phyloP scores from a whole-genome alignment of 2,888 invertebrate genomes.

The Antheraea yamamai region DNA sequence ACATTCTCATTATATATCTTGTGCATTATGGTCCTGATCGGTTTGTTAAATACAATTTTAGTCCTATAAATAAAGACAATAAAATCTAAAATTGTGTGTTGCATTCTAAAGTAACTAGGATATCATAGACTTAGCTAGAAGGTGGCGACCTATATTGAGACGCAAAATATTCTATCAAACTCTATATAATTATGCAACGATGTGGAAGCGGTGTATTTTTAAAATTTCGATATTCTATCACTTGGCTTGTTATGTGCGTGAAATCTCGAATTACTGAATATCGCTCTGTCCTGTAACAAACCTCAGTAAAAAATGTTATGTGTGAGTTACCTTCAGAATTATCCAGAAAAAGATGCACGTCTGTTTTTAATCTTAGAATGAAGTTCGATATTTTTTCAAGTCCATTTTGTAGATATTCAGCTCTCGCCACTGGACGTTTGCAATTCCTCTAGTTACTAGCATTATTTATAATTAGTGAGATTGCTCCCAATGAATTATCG shows the following conservation, averaged over 20 bases:
- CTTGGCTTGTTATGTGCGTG: background rate
- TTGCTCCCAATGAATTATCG: background rate
- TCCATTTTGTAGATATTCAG: too few relatives aligned
- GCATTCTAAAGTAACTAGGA: background rate
- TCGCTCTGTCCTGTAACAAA: background rate
- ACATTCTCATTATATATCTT: conserved; percentile 10
- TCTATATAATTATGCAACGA: background rate
- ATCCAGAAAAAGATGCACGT: background rate
- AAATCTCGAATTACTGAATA: background rate
- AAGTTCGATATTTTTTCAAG: too few relatives aligned
- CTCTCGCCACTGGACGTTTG: background rate
- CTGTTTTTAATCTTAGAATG: background rate
- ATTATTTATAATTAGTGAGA: background rate
- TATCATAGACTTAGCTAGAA: background rate
- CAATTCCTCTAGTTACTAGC: background rate
- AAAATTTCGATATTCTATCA: background rate
- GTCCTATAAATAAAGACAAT: background rate
- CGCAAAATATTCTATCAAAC: background rate
- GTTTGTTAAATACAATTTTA: background rate
- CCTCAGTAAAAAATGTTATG: background rate
- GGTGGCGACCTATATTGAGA: background rate
- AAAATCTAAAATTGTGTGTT: background rate
- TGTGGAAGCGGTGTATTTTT: background rate
- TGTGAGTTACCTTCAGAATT: background rate
- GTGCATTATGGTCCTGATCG: background rate